phyloP scores from a whole-genome alignment of 2,113 vertebrate species.

The Gobius niger region DNA sequence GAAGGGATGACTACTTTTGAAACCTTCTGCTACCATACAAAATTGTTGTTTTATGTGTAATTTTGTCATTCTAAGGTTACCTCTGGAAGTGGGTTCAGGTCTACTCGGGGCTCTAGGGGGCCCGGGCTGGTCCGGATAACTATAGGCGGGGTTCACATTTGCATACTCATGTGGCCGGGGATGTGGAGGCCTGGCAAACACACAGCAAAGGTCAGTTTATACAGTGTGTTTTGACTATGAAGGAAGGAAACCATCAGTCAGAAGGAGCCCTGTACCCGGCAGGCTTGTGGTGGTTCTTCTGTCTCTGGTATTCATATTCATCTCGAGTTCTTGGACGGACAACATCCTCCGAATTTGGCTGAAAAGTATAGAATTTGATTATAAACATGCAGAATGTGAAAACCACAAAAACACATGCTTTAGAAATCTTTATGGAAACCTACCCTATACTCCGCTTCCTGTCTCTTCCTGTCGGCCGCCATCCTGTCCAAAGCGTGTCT shows the following conservation, averaged over 20 bases:
- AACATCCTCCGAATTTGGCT: conserved; percentile 75
- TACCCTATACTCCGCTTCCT: conserved; percentile 86
- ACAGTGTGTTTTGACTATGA: neutral
- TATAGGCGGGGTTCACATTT: conserved; percentile 70
- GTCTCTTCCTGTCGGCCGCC: conserved; percentile 78
- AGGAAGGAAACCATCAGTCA: neutral
- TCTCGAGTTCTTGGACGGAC: conserved; percentile 79
- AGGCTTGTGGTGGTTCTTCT: conserved; percentile 80
- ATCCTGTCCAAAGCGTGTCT: conserved; percentile 73
- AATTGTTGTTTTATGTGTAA: neutral
- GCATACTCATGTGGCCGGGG: conserved; percentile 72
- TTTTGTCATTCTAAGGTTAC: conserved; percentile 32
- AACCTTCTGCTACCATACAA: too few relatives aligned
- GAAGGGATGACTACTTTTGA: too few relatives aligned
- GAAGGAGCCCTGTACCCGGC: conserved; percentile 70
- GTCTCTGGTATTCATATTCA: conserved; percentile 79
- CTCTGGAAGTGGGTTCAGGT: conserved; percentile 76
- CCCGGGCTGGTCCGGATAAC: conserved; percentile 61
- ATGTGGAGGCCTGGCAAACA: conserved; percentile 67
- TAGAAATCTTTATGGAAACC: conserved; percentile 20
- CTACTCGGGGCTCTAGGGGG: conserved; percentile 61
- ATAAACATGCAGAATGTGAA: neutral
- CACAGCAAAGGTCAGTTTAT: neutral
- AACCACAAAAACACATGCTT: neutral
- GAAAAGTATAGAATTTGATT: neutral